phyloP scores from a whole-genome alignment of 2,113 vertebrate species.

The Carollia perspicillata region DNA sequence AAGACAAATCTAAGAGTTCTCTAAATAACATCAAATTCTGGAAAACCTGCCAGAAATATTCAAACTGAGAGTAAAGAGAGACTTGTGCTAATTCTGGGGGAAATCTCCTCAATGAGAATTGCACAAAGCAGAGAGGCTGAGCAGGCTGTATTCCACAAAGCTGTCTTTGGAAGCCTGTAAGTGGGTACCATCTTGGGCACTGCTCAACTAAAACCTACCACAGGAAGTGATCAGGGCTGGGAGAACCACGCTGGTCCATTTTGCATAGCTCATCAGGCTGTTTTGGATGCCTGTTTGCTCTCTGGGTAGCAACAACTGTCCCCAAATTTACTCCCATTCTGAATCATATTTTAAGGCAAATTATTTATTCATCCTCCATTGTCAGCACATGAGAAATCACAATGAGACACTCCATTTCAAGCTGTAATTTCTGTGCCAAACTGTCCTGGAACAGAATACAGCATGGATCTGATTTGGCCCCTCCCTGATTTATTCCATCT shows the following conservation, averaged over 20 bases:
- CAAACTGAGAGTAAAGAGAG: not conserved
- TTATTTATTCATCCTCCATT: not conserved
- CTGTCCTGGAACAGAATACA: not conserved
- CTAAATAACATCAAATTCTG: not conserved
- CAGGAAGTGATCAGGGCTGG: not conserved
- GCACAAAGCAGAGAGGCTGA: not conserved
- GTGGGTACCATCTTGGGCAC: not conserved
- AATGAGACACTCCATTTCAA: not conserved
- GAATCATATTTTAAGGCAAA: constrained; percentile 41
- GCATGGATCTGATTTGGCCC: not conserved
- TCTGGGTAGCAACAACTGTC: constrained; percentile 38
- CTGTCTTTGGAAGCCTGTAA: not conserved
- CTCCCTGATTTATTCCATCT: not conserved
- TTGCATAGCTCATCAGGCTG: constrained; percentile 52
- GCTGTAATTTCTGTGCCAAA: not conserved
- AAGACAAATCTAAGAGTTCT: not conserved
- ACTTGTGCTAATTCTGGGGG: too few relatives aligned
- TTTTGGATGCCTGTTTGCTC: constrained; percentile 44
- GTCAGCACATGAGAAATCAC: not conserved
- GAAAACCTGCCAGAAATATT: not conserved
- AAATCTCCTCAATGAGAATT: not conserved
- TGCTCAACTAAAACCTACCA: constrained; percentile 23
- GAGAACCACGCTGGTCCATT: constrained; percentile 18
- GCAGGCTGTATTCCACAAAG: not conserved
- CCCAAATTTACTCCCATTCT: not conserved